Conservation (phyloP, 2,888 invertebrate species). For the Lasioglossum malachurum region DNA sequence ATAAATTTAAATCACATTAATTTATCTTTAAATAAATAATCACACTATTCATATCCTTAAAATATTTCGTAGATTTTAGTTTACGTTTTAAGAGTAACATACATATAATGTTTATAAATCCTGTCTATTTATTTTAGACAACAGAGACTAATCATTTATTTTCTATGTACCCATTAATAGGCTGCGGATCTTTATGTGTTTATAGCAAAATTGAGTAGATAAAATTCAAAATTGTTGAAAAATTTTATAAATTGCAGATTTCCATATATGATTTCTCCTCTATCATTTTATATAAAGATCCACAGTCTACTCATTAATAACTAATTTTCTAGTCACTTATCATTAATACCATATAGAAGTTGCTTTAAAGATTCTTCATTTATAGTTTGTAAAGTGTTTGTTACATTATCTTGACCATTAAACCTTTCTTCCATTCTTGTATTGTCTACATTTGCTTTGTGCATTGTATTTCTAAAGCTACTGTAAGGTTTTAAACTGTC, state of each 20-base stretch:
- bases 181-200: too few relatives aligned
- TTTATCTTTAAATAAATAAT: slow-evolving; percentile 6
- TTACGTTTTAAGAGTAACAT: not conserved
- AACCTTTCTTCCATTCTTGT: slow-evolving; percentile 68
- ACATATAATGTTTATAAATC: slow-evolving; percentile 12
- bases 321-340: slow-evolving; percentile 63
- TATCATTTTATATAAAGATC: too few relatives aligned
- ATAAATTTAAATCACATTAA: slow-evolving; percentile 7
- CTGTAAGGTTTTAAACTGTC: slow-evolving; percentile 42
- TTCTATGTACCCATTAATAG: not conserved
- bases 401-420: slow-evolving; percentile 57
- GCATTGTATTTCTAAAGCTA: slow-evolving; percentile 36
- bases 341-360: slow-evolving; percentile 83
- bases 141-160: slow-evolving; percentile 16
- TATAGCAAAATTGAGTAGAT: too few relatives aligned
- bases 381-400: slow-evolving; percentile 83
- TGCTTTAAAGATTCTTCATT: slow-evolving; percentile 86
- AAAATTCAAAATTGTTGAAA: too few relatives aligned
- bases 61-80: slow-evolving; percentile 1
- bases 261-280: too few relatives aligned
- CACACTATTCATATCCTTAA: slow-evolving; percentile 3
- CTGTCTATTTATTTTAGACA: slow-evolving; percentile 36
- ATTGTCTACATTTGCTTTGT: slow-evolving; percentile 62
- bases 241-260: too few relatives aligned
- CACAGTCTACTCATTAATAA: not conserved